Evolutionary conservation across 2,888 invertebrate species (phyloP).

Genomic region (Seira ritae): DNA sequence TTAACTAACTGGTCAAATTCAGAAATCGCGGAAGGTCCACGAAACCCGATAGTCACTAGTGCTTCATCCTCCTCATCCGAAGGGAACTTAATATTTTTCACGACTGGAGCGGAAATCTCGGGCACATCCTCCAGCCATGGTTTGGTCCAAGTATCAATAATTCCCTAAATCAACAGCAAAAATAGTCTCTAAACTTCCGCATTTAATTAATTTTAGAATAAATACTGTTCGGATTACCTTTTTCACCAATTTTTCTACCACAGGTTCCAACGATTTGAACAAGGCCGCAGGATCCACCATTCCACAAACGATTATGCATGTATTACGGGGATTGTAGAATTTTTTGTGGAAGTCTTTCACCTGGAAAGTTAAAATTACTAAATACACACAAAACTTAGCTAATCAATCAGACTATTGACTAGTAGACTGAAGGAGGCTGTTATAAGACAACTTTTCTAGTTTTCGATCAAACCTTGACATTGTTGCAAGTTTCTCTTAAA

Average conservation of each 20-base stretch:
- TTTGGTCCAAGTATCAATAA: constrained; percentile 75
- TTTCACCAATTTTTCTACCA: constrained; percentile 86
- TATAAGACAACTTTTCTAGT: too few relatives aligned
- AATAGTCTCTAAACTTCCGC: too few relatives aligned
- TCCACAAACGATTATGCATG: constrained; percentile 89
- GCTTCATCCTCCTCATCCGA: constrained; percentile 81
- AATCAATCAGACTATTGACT: too few relatives aligned
- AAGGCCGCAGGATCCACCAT: constrained; percentile 86
- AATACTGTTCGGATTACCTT: too few relatives aligned
- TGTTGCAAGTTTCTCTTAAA: constrained; percentile 86
- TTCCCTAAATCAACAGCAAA: constrained; percentile 40
- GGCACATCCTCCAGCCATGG: constrained; percentile 88
- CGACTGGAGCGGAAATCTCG: constrained; percentile 79
- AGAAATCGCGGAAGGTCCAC: constrained; percentile 83
- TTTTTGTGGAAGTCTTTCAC: constrained; percentile 87
- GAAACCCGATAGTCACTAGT: constrained; percentile 86
- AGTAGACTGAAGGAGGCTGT: too few relatives aligned
- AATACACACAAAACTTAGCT: constrained; percentile 13
- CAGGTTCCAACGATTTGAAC: constrained; percentile 82
- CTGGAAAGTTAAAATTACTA: constrained; percentile 76
- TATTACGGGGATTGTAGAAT: constrained; percentile 92
- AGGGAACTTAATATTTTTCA: constrained; percentile 82
- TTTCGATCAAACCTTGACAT: constrained; percentile 92
- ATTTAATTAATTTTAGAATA: too few relatives aligned
- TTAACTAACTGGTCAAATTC: constrained; percentile 76